Evolutionary conservation across 92 coral and sea anemone genomes (phyloP).

Genomic region (Meandrina meandrites): DNA sequence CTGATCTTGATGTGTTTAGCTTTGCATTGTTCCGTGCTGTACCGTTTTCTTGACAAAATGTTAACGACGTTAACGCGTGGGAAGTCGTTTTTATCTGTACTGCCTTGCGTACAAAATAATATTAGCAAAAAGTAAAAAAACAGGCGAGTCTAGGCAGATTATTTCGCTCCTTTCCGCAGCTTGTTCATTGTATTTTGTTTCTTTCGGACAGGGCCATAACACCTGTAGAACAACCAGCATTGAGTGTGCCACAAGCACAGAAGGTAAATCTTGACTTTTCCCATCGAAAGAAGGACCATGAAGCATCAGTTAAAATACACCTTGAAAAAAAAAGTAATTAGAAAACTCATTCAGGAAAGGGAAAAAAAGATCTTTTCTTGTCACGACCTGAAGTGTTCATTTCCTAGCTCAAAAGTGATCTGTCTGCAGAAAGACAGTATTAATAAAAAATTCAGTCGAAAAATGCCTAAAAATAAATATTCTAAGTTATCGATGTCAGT

Average conservation of each 20-base stretch:
- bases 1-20: not conserved
- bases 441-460: not conserved
- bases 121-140: no score
- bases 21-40: not conserved
- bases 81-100: not conserved
- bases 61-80: not conserved
- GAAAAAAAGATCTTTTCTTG: not conserved
- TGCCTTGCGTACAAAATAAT: not conserved
- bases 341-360: not conserved
- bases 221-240: not conserved
- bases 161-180: not conserved
- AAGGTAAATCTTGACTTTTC: not conserved
- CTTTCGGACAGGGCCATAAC: not conserved
- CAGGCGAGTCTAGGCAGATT: not conserved
- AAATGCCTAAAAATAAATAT: not conserved
- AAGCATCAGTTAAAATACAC: not conserved
- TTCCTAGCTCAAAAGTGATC: not conserved
- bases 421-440: not conserved
- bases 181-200: not conserved
- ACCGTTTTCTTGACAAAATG: not conserved
- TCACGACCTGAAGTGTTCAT: not conserved
- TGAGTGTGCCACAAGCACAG: not conserved
- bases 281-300: not conserved
- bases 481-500: not conserved
- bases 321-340: constrained; percentile 2